A percentile compares a stretch with the other conserved stretches of the same genome.
These are phyloP conservation scores for Falco rusticolus DNA, from an alignment of 2,797 vertebrate species.

Conservation along the genomic window DNA sequence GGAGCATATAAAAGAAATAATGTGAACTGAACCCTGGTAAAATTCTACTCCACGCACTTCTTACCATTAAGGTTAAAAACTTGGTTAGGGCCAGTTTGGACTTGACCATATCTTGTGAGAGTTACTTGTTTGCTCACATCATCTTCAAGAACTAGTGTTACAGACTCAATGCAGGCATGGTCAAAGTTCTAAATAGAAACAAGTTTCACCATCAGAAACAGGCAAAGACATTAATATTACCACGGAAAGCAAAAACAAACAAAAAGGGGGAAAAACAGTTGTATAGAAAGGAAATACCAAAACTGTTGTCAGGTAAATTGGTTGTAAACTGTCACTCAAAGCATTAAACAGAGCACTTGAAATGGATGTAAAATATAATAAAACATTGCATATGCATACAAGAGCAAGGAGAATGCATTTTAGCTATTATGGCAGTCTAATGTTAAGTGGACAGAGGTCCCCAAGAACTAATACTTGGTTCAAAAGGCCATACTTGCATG, in stretches of 20 bases:
- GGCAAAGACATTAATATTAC: background rate
- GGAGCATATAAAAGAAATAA: background rate
- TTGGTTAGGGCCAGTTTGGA: slow-evolving; percentile 87
- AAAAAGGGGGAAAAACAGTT: rapidly evolving
- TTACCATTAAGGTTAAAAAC: slow-evolving; percentile 87
- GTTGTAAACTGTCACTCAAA: background rate
- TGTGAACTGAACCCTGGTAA: background rate
- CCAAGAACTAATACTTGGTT: background rate
- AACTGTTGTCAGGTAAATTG: background rate
- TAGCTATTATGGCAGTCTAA: background rate
- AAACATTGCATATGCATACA: background rate
- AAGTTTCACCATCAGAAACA: slow-evolving; percentile 19
- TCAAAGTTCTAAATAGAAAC: slow-evolving; percentile 81
- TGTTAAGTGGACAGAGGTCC: background rate
- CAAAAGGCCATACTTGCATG: background rate
- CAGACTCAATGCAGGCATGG: slow-evolving; percentile 91
- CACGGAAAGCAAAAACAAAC: background rate
- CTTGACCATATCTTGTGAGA: slow-evolving; percentile 88
- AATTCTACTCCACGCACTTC: background rate
- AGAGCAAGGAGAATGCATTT: background rate
- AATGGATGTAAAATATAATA: background rate
- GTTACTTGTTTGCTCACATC: slow-evolving; percentile 92
- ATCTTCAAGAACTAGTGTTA: slow-evolving; percentile 92
- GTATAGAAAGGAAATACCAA: background rate
- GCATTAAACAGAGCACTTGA: background rate